Base-by-base conservation (phyloP, 2,797 vertebrate species). In the Morus bassanus region DNA sequence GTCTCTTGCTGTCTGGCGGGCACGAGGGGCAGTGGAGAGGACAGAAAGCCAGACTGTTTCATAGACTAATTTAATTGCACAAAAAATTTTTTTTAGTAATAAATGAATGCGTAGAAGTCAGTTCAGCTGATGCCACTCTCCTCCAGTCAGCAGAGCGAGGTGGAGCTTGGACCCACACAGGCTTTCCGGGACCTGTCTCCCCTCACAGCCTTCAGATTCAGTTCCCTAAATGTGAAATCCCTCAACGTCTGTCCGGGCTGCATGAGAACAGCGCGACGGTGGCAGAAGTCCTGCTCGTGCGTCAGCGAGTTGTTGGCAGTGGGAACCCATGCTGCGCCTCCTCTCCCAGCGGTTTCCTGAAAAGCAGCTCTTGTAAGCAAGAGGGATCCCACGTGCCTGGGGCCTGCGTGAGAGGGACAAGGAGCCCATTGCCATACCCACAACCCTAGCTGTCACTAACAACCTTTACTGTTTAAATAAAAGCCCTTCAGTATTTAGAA, bases 221-320 rank as follows among this genome's bases (percentile, higher is more conserved):
- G 46, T 89, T 96, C 82, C 79, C 65, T 31, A 0, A 27, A 53
- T 24, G 85, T 68, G 79, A 83, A 81, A 85, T 89, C 85, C 85
- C 65, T 96, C 19, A 2, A 27, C 0, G 6, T 78, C 69, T 30
- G 18, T n/a, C 59, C 0, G 4, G 79, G 78, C 84, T 63, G 59
- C 0, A 5, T 43, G 88, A 61, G 92, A 88, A 50, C 14, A 2
- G 46, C 0, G 1, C 0, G 0, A n/a, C 0, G 0, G 51, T 53
- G 76, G 48, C 79, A 61, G 74, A 28, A 70, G 33, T 3, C 10
- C 51, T 39, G 39, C 78, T 67, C 0, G 4, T 74, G 75, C 22
- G 16, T 80, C 93, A 89, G 72, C 5, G 4, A 50, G 33, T 51
- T 7, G 18, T 30, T 41, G 67, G 15, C 60, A 77, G 24, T 12